Percentiles rank a stretch among this genome's conserved stretches.
phyloP scores from a whole-genome alignment of 2,888 invertebrate genomes.

The Eremobia ochroleuca region DNA sequence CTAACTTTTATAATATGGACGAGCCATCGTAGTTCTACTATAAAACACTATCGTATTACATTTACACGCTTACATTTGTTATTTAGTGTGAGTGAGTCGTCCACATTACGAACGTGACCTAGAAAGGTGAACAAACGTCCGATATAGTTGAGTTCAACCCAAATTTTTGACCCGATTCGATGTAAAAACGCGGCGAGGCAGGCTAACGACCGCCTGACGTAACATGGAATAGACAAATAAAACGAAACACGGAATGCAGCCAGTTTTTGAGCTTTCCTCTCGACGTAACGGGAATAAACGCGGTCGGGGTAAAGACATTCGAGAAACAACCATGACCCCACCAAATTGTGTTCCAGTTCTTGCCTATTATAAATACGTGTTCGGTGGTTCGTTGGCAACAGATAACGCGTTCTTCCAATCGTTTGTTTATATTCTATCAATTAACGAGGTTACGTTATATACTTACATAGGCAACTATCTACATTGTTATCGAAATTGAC shows the following conservation, averaged over 20 bases:
- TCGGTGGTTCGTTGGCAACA: slow-evolving; percentile 36
- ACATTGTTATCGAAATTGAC: slow-evolving; percentile 71
- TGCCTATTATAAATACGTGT: slow-evolving; percentile 30
- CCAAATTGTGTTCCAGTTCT: slow-evolving; percentile 58
- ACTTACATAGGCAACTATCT: too few species aligned
- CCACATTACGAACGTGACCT: slow-evolving; percentile 78
- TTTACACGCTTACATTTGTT: slow-evolving; percentile 38
- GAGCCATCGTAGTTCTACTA: slow-evolving; percentile 23
- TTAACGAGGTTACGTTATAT: slow-evolving; percentile 56
- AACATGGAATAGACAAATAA: slow-evolving; percentile 83
- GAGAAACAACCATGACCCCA: slow-evolving; percentile 65
- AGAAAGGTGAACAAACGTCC: slow-evolving; percentile 88
- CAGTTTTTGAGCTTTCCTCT: slow-evolving; percentile 76
- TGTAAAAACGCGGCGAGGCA: slow-evolving; percentile 80
- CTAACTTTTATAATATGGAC: neutral
- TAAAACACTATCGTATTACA: slow-evolving; percentile 41
- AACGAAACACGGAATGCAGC: slow-evolving; percentile 81
- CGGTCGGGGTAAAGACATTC: slow-evolving; percentile 58
- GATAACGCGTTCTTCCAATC: slow-evolving; percentile 34
- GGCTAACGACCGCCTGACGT: slow-evolving; percentile 84
- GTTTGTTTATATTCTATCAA: slow-evolving; percentile 57
- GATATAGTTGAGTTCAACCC: slow-evolving; percentile 85
- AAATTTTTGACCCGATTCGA: slow-evolving; percentile 88
- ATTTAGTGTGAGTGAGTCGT: slow-evolving; percentile 56
- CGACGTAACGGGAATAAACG: slow-evolving; percentile 72